Conservation (phyloP, 2,797 vertebrate genomes). For the Oreortyx pictus region DNA sequence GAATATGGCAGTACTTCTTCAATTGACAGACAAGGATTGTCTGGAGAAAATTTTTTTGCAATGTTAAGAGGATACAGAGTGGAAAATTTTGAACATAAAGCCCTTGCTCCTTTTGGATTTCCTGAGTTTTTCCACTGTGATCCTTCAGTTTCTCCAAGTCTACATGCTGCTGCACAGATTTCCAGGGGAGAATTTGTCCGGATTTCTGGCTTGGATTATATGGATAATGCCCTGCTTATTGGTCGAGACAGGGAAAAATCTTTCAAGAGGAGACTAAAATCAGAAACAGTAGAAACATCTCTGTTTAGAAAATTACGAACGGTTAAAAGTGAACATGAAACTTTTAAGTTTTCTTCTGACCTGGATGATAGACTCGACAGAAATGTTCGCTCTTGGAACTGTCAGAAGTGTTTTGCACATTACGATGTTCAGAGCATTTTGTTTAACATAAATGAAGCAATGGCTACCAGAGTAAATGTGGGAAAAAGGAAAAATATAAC, state of each 20-base stretch:
- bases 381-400: constrained; percentile 85
- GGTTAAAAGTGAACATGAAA: constrained; percentile 91
- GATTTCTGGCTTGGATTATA: constrained; percentile 91
- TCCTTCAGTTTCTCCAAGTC: constrained; percentile 88
- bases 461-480: constrained; percentile 87
- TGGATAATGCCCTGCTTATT: constrained; percentile 86
- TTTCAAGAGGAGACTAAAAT: constrained; percentile 90
- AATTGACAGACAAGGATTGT: constrained; percentile 93
- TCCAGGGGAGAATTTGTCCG: constrained; percentile 92
- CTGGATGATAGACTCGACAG: constrained; percentile 84
- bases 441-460: constrained; percentile 95
- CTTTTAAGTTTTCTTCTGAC: constrained; percentile 86
- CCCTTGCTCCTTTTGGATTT: constrained; percentile 84
- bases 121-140: constrained; percentile 90
- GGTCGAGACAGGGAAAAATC: constrained; percentile 89
- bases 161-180: constrained; percentile 93
- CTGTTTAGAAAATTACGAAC: constrained; percentile 92
- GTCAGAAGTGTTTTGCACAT: constrained; percentile 96
- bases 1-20: constrained; percentile 98
- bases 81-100: constrained; percentile 88
- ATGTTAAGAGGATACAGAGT: constrained; percentile 90
- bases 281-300: constrained; percentile 90
- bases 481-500: constrained; percentile 95
- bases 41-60: constrained; percentile 90
- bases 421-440: constrained; percentile 97